phyloP scores from a whole-genome alignment of 2,113 vertebrate species.

The Cercopithecus mona region DNA sequence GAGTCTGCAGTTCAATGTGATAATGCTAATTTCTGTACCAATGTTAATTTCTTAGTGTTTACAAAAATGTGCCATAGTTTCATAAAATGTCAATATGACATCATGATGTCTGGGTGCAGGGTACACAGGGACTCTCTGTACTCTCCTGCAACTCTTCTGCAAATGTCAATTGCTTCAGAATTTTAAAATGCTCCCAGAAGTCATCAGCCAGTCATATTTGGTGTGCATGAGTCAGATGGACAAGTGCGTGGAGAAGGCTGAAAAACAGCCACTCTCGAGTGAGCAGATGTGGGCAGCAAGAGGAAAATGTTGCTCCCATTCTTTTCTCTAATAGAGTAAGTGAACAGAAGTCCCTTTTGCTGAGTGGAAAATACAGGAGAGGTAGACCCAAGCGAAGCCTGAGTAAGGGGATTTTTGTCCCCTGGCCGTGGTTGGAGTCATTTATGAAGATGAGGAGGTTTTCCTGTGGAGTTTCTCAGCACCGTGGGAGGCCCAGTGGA shows the following conservation, averaged over 20 bases:
- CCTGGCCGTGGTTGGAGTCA: not conserved
- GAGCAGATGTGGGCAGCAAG: not conserved
- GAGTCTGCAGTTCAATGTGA: not conserved
- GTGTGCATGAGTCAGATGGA: rapidly evolving
- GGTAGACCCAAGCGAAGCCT: not conserved
- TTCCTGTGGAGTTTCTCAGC: not conserved
- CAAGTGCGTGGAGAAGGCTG: not conserved
- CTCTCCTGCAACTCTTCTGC: not conserved
- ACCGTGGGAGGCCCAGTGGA: not conserved
- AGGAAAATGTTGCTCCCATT: not conserved
- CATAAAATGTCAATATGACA: not conserved
- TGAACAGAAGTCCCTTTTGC: not conserved
- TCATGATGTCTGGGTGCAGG: not conserved
- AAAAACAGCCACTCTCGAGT: rapidly evolving
- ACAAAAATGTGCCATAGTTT: not conserved
- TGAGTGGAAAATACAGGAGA: not conserved
- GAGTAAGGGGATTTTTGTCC: not conserved
- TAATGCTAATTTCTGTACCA: not conserved
- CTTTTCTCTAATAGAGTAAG: not conserved
- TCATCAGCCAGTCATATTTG: not conserved
- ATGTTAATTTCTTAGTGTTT: not conserved
- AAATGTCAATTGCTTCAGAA: not conserved
- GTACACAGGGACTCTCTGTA: rapidly evolving
- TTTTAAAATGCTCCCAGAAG: not conserved
- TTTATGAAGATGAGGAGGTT: not conserved